Base-by-base conservation (phyloP, 2,888 invertebrate species). In the Netelia melanura region DNA sequence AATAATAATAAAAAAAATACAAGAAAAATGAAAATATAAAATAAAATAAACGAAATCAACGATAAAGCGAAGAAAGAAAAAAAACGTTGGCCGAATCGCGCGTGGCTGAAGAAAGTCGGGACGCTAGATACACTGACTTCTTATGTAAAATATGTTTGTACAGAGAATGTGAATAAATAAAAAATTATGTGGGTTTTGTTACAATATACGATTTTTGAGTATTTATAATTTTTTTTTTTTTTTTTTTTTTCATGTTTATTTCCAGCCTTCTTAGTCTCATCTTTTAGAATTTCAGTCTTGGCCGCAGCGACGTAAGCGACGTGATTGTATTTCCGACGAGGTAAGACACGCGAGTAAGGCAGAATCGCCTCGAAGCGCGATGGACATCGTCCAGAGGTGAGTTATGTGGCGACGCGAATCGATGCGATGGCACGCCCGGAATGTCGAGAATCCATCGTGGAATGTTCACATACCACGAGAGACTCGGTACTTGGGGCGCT, bases 61-160 rank as follows among this genome's bases (percentile, higher is more conserved):
- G 44, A 74, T 48, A 11, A 43, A 64, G 14, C 3, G n/a, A 74
- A 23, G 1, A 64, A 52, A n/a, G n/a, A n/a, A 54, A 21, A 21
- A 21, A 21, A 21, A 21, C 21, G 23, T 38, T 75, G 81, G 65
- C 65, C 81, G 86, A 86, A 80, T 85, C 82, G 79, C 67, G 79
- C 77, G 83, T 79, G 75, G 83, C 65, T 81, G 70, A 85, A 83
- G 17, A 58, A 64, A 81, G 77, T 56, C 81, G 77, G 70, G 64
- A 80, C 72, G 78, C 76, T 79, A 56, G 74, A 75, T 74, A 83
- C 77, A 72, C 76, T 77, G 83, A 83, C 75, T 83, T 88, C 91
- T 91, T 90, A 90, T 93, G 93, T 93, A 93, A 93, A 92, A 93
- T 93, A 93, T 91, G 91, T 92, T 93, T 93, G 93, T 93, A 93